phyloP scores from a whole-genome alignment of 1,140 invertebrate genomes.

The Ericerus pela region DNA sequence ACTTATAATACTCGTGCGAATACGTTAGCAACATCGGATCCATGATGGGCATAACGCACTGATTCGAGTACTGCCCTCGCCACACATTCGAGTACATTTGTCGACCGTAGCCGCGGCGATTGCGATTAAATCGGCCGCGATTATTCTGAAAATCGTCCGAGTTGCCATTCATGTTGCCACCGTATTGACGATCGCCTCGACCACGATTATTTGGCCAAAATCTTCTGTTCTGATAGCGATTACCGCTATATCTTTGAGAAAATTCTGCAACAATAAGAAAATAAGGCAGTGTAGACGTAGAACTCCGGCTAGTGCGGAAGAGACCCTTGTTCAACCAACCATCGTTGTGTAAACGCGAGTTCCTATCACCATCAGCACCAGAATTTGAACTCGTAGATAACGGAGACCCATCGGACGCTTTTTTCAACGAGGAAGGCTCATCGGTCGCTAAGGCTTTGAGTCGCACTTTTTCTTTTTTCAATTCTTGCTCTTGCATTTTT shows the following conservation, averaged over 20 bases:
- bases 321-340: too few relatives aligned
- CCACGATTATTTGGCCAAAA: not conserved
- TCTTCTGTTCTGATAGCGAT: slow-evolving; percentile 8
- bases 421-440: not conserved
- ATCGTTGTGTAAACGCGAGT: too few relatives aligned
- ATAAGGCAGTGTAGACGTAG: too few relatives aligned
- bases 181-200: not conserved
- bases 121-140: slow-evolving; percentile 5
- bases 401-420: too few relatives aligned
- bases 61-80: not conserved
- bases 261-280: too few relatives aligned
- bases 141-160: not conserved
- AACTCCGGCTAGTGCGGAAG: too few relatives aligned
- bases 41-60: slow-evolving; percentile 4
- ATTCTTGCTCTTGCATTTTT: slow-evolving; percentile 2
- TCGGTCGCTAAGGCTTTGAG: not conserved
- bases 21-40: slow-evolving; percentile 24
- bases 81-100: slow-evolving; percentile 12
- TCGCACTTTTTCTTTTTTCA: slow-evolving; percentile 1
- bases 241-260: too few relatives aligned
- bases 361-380: too few relatives aligned
- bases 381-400: too few relatives aligned
- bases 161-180: not conserved
- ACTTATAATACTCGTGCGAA: slow-evolving; percentile 30
- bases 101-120: slow-evolving; percentile 4